phyloP scores from a whole-genome alignment of 2,888 invertebrate species.

The Iselma pallidipennis region DNA sequence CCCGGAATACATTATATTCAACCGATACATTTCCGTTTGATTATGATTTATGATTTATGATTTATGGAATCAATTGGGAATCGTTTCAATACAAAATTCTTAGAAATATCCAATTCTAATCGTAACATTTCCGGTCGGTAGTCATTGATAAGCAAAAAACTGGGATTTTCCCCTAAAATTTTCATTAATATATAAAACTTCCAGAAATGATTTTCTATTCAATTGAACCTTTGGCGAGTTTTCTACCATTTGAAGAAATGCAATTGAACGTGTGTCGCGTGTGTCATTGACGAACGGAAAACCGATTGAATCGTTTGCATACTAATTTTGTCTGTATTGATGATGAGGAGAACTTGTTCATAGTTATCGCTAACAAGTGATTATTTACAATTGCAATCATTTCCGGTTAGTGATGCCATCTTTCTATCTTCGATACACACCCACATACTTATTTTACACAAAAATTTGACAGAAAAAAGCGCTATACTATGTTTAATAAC shows the following conservation, averaged over 20 bases:
- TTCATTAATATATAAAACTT: no score
- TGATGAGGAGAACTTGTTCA: background rate
- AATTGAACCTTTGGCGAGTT: no score
- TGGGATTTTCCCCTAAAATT: background rate
- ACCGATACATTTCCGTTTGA: slow-evolving; percentile 16
- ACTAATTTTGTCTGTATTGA: background rate
- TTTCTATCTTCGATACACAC: no score
- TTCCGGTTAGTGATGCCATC: no score
- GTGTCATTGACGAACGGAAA: background rate
- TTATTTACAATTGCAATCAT: background rate
- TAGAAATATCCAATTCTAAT: background rate
- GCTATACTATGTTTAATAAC: background rate
- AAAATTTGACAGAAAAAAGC: no score
- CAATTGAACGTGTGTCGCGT: background rate
- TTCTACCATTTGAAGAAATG: no score
- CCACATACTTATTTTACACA: no score
- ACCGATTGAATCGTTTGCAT: background rate
- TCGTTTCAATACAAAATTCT: no score
- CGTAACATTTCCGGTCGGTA: background rate
- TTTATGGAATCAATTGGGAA: background rate
- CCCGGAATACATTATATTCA: slow-evolving; percentile 34
- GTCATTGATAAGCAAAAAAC: background rate
- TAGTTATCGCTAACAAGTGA: background rate
- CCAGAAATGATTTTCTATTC: no score
- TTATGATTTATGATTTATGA: no score